Conservation (phyloP, 1,140 invertebrate species). For the Drosophila repleta region DNA sequence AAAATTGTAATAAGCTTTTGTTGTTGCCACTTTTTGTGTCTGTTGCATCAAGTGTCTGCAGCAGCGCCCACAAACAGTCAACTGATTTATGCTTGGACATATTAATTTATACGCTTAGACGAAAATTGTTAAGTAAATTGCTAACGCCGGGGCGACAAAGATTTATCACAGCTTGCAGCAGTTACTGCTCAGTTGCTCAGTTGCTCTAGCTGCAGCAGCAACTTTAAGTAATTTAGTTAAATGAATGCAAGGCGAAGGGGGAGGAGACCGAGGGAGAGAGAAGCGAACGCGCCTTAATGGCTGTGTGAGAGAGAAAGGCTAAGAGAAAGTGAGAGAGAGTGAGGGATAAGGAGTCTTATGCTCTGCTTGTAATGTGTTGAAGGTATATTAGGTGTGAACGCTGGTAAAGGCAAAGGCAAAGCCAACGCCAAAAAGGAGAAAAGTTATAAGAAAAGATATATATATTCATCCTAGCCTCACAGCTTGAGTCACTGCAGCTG, state of each 20-base stretch:
- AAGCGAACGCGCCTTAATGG: no score
- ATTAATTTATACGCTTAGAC: slow-evolving; percentile 67
- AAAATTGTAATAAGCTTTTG: slow-evolving; percentile 76
- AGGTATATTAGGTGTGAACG: no score
- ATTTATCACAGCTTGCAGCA: no score
- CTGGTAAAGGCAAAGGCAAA: no score
- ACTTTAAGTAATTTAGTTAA: slow-evolving; percentile 65
- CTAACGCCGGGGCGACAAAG: not conserved
- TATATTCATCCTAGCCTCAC: no score
- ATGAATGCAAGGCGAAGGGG: slow-evolving; percentile 16
- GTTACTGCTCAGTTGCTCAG: not conserved
- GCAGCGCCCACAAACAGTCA: slow-evolving; percentile 54
- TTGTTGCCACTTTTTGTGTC: slow-evolving; percentile 18
- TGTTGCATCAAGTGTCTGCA: slow-evolving; percentile 23
- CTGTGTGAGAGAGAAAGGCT: no score
- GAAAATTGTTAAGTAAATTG: slow-evolving; percentile 72
- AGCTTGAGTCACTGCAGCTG: no score
- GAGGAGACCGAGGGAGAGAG: not conserved
- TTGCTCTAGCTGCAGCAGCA: slow-evolving; percentile 26
- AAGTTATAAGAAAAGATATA: no score
- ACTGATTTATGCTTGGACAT: slow-evolving; percentile 73
- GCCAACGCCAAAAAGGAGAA: no score
- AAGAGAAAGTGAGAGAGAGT: no score
- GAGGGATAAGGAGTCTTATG: no score
- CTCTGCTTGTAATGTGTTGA: no score